Evolutionary conservation across 2,113 vertebrate species (phyloP).

Genomic region (Triplophysa rosa): DNA sequence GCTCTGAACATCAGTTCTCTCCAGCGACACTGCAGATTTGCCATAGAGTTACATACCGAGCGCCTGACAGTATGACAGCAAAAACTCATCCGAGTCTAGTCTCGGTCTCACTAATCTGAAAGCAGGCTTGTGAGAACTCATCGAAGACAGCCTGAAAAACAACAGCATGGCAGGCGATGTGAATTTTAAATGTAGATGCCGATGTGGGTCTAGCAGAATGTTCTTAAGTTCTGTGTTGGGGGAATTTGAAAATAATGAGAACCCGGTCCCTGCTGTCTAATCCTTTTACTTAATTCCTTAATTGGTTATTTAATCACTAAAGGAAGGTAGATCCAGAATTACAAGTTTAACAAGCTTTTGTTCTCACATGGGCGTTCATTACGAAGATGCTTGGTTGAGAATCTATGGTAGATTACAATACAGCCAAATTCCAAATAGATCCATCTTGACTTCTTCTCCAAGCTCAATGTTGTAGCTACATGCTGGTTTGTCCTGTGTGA

Average conservation of each 20-base stretch:
- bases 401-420: too few species aligned
- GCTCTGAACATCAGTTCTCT: constrained; percentile 30
- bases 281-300: constrained; percentile 49
- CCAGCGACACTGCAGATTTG: constrained; percentile 27
- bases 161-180: not conserved
- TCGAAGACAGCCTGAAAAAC: not conserved
- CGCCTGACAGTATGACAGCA: constrained; percentile 44
- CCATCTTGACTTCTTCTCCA: too few species aligned
- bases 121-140: not conserved
- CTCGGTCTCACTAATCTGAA: not conserved
- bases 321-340: constrained; percentile 23
- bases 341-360: constrained; percentile 15
- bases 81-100: not conserved
- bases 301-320: constrained; percentile 46
- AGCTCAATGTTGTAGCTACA: not conserved
- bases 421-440: too few species aligned
- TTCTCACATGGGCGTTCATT: too few species aligned
- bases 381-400: too few species aligned
- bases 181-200: not conserved
- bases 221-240: constrained; percentile 28
- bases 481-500: not conserved
- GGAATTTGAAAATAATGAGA: constrained; percentile 41
- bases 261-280: constrained; percentile 41
- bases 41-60: not conserved
- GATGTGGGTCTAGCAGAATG: constrained; percentile 1